A percentile compares a stretch with the other conserved stretches of the same genome.
Conservation (phyloP, 2,113 vertebrate genomes). For the Takifugu bimaculatus region DNA sequence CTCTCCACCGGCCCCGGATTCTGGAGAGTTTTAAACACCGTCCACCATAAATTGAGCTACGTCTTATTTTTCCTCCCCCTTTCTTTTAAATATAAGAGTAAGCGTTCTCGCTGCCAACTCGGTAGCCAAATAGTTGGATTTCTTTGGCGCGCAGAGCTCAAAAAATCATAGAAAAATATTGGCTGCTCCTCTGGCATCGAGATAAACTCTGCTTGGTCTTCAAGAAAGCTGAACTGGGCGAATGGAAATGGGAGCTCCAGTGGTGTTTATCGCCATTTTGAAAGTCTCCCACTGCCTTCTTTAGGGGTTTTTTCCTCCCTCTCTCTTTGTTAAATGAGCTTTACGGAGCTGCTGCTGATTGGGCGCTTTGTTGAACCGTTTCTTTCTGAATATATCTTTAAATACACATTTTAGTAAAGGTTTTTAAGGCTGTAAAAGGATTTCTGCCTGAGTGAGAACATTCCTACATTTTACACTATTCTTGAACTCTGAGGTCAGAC, state of each 20-base stretch:
- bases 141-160: slow-evolving; percentile 23
- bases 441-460: no score
- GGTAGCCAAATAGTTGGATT: slow-evolving; percentile 18
- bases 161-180: slow-evolving; percentile 14
- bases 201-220: slow-evolving; percentile 20
- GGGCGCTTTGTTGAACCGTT: slow-evolving; percentile 64
- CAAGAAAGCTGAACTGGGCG: slow-evolving; percentile 35
- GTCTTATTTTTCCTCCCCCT: no score
- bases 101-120: no score
- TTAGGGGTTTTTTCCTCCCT: background rate
- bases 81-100: no score
- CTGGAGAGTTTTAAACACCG: background rate
- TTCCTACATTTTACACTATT: no score
- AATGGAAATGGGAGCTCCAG: slow-evolving; percentile 25
- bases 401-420: no score
- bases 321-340: slow-evolving; percentile 63
- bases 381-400: background rate
- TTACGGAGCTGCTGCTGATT: slow-evolving; percentile 63
- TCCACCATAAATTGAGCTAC: no score
- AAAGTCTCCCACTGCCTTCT: slow-evolving; percentile 65
- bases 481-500: no score
- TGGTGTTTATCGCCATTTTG: slow-evolving; percentile 53
- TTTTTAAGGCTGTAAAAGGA: no score
- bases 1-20: slow-evolving; percentile 6
- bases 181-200: slow-evolving; percentile 21